phyloP scores from a whole-genome alignment of 1,140 invertebrate species.

The Aradophagus sp. region DNA sequence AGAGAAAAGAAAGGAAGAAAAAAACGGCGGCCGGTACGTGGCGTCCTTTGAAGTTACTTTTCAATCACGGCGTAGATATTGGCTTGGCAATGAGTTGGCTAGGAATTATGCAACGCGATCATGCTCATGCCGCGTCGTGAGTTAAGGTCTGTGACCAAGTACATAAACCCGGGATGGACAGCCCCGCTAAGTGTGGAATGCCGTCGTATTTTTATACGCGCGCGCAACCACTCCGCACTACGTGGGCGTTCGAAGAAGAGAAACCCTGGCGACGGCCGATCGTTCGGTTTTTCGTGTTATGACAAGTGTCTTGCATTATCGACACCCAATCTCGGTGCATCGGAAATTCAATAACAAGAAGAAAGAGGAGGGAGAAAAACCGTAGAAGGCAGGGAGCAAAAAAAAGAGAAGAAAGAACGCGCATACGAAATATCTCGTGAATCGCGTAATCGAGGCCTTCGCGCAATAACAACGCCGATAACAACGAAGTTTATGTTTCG shows the following conservation, averaged over 20 bases:
- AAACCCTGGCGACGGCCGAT: slow-evolving; percentile 30
- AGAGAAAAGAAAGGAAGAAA: slow-evolving; percentile 7
- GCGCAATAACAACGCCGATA: background rate
- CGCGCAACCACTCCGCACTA: slow-evolving; percentile 11
- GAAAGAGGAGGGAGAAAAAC: too few species aligned
- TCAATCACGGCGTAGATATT: slow-evolving; percentile 46
- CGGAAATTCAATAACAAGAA: too few species aligned
- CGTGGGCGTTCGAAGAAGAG: slow-evolving; percentile 46
- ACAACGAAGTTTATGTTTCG: background rate
- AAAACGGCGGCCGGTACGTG: background rate
- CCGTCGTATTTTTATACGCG: slow-evolving; percentile 32
- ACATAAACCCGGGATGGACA: slow-evolving; percentile 64
- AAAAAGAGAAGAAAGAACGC: background rate
- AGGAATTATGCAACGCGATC: slow-evolving; percentile 60
- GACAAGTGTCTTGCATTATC: slow-evolving; percentile 21
- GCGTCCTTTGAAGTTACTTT: slow-evolving; percentile 29
- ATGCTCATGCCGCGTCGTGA: slow-evolving; percentile 40
- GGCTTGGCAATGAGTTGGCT: slow-evolving; percentile 61
- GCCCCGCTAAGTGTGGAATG: slow-evolving; percentile 40
- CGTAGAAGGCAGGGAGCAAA: slow-evolving; percentile 16
- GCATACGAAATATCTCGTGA: background rate
- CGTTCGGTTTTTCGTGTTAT: slow-evolving; percentile 38
- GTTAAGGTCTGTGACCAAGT: slow-evolving; percentile 68
- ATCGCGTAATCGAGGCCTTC: slow-evolving; percentile 2
- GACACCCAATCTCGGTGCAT: too few species aligned